These are phyloP conservation scores for Chaetoderma sp. DNA, from an alignment of 2,888 invertebrate species.

Conservation along the genomic window DNA sequence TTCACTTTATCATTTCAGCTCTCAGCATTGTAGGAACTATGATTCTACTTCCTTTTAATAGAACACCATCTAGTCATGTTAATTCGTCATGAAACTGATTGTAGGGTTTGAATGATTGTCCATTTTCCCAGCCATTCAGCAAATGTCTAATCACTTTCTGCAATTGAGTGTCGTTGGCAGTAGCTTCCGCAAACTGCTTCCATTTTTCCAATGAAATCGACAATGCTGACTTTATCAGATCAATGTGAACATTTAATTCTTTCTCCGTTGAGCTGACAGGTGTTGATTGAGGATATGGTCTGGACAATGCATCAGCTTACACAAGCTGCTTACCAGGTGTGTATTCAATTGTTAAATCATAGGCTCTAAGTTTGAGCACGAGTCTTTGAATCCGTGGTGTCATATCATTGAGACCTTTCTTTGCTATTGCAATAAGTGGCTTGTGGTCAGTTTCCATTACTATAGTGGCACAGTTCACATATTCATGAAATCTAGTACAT, in stretches of 20 bases:
- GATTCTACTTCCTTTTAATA: too few species aligned
- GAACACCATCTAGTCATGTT: too few species aligned
- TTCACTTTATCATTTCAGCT: too few species aligned
- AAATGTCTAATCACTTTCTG: too few species aligned
- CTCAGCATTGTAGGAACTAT: too few species aligned
- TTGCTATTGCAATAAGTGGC: neutral
- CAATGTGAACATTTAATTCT: constrained; percentile 7
- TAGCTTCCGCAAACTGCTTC: too few species aligned
- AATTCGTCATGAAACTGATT: too few species aligned
- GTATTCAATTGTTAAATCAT: constrained; percentile 17
- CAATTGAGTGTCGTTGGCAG: too few species aligned
- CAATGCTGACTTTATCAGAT: neutral
- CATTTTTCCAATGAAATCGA: too few species aligned
- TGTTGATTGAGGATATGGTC: constrained; percentile 3
- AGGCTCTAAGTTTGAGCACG: constrained; percentile 12
- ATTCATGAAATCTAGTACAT: neutral
- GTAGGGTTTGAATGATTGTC: too few species aligned
- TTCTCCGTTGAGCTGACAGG: neutral
- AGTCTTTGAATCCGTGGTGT: constrained; percentile 25
- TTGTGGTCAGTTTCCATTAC: constrained; percentile 6
- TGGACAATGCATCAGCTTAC: constrained; percentile 32
- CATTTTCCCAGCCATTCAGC: too few species aligned
- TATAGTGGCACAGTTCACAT: neutral
- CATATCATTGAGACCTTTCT: constrained; percentile 7
- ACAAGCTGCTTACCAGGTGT: constrained; percentile 6